Evolutionary conservation across 2,113 vertebrate genomes (phyloP), one percentile per base, ranked within the genome.

Genomic region (Gallinago undulata): DNA sequence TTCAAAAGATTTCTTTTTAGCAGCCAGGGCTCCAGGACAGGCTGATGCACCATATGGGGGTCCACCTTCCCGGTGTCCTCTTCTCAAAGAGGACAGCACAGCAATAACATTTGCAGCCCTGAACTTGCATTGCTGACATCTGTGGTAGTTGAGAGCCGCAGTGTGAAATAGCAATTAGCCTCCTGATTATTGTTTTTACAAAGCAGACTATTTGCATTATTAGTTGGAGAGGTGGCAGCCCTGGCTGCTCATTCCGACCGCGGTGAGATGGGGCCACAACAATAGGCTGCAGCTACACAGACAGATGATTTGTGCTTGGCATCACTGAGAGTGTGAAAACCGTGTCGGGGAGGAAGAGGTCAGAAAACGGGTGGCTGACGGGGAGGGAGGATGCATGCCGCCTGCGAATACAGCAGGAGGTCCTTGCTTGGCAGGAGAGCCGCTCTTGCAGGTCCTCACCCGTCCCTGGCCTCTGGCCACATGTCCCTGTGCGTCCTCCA

Each of bases 141-240:
- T 59, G n/a, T 10, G 23, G 17, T 24, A 37, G 76, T 39, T 72
- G 81, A 66, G 84, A 69, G 56, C 21, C 67, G 27, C 48, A 75
- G 33, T 25, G 48, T 18, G 30, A 79, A 75, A 89, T 11, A 62
- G 41, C 14, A 92, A 77, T 84, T 84, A 68, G 11, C 8, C 8
- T 51, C 11, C 23, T 35, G 60, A 72, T 84, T 50, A 45, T 56
- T 89, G 53, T 67, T 95, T 77, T 74, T 47, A 60, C 41, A 13
- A 51, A 70, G 47, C 18, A 67, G 33, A 57, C 37, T 72, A 76
- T 92, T 87, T 90, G 78, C 78, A 53, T 47, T 80, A 35, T 51
- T 79, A 80, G 57, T 89, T 67, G 80, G 73, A 76, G 86, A 84
- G 92, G 92, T 84, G 92, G 35, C 63, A 63, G 92, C 51, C 68